Evolutionary conservation across 2,113 vertebrate species (phyloP), one percentile per base, ranked within the genome.

Genomic region (Odocoileus virginianus): DNA sequence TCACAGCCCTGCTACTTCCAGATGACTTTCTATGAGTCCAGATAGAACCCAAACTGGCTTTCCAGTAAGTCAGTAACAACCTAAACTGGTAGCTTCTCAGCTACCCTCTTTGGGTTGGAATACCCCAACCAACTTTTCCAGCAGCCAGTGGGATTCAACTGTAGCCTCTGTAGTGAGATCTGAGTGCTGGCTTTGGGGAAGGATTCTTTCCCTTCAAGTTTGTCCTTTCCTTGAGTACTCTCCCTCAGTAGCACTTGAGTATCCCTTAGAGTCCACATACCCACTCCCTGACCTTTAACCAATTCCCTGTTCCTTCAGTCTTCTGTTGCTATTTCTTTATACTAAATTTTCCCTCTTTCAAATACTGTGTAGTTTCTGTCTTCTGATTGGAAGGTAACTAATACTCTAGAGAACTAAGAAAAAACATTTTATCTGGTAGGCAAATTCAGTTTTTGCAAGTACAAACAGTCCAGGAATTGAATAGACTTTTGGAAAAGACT

Each of bases 391-490:
- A 89, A 74, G 0, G 12, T 93, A 91, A 74, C 47, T 82, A 96
- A 88, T 95, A 86, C 28, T 93, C 15, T 28, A 83, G 58, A 90
- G 43, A 82, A 74, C 40, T 58, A 97, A 74, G n/a, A 94, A 83
- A 61, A 93, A 88, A 94, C 55, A 92, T 90, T 95, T 96, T 92
- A 92, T 87, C 54, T 96, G 54, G 30, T 87, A 96, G 61, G n/a
- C 19, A 96, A 96, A 95, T 95, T 92, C 93, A 95, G 50, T 67
- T 96, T 96, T 94, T 87, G 14, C 19, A 87, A 96, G 45, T 88
- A 50, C 64, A 87, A 95, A 94, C 50, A 58, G 78, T 23, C 45
- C 11, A 95, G 61, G 76, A 64, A 89, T 90, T 90, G 67, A 92
- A 84, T 1, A 95, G 83, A 84, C 50, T 89, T 95, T 79, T 95